Base-by-base conservation (phyloP, 2,797 vertebrate genomes). In the Platyrinchus mystaceus region DNA sequence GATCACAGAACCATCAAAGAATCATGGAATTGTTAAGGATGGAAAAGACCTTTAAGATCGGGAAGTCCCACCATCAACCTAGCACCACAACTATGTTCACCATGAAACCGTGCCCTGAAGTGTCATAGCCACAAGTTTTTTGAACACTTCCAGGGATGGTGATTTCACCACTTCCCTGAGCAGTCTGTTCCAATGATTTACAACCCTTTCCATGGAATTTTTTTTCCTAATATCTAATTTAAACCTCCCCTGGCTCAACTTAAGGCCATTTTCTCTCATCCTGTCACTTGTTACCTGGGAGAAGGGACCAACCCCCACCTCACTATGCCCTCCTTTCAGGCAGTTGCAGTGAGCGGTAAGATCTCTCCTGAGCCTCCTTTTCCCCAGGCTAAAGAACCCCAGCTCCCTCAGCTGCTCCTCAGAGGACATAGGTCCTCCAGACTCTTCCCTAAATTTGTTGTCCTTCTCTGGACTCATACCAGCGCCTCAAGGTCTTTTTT, bases 131-230 rank as follows among this genome's bases (percentile, higher is more conserved):
- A 39, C 20, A 7, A 30, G 27, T 30, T 80, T 73, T 73, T 66
- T 52, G 52, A 80, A 58, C 44, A 66, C 24, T 73, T 52, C 28
- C 21, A 41, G 41, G 34, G 26, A 56, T 62, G 14, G 26, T 8
- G 10, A 58, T 23, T 58, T 79, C n/a, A 44, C 24, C 20, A 22
- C 14, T 80, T 73, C 18, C 28, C 60, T 52, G 52, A 21, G 9
- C 17, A 59, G 24, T 58, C 23, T 46, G 14, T 59, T 66, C 20
- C n/a, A 80, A 39, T 59, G 39, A 14, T 74, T 74, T 46, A 34
- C 28, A 34, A 30, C 7, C n/a, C 20, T 24, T 58, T 30, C 24
- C 0, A 6, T 44, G 44, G 36, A 4, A 0, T 2, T 34, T 43
- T 73, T 59, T 59, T 39, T 34, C 24, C 39, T 73, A n/a, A 22